Evolutionary conservation across 1,140 invertebrate genomes (phyloP), one percentile per base, ranked within the genome.

Genomic region (Wasmannia auropunctata): DNA sequence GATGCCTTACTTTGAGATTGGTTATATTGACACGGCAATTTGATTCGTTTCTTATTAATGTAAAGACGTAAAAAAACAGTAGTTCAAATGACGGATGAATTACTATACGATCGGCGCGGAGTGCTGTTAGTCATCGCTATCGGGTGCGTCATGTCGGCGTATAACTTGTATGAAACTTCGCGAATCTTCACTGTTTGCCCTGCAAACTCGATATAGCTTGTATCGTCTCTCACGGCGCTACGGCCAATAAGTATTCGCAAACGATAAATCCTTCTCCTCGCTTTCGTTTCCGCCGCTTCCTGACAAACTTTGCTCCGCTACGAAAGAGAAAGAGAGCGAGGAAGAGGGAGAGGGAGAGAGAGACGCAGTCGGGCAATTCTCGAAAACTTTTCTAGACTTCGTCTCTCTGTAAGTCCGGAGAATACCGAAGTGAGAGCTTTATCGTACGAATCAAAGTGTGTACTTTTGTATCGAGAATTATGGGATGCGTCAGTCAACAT

Each of bases 171-270:
- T 31, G 46, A 63, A 88, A 86, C 56, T 80, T 62, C 16, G 56
- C 49, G 70, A 80, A 80, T 84, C 76, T 63, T 72, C 84, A 58
- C 69, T 89, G 87, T 80, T 89, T 88, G 86, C 81, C 67, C 62
- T 67, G 83, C 81, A 89, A 88, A 84, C 79, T 77, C 72, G 75
- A 87, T 88, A 85, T 74, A 88, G 72, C 67, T 86, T 80, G 87
- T 88, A 88, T 89, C 72, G 87, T 80, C 70, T 80, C 70, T 85
- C 80, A 65, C 81, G 25, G 70, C 86, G 51, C 49, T 28, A 40
- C 72, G 75, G 56, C 88, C 84, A 88, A 86, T 86, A 89, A 89
- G 77, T 69, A 89, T 89, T 86, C 87, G 43, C 56, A 10, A 63
- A 54, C 76, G 76, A 89, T 88, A 89, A 89, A 89, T 89, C 76